Evolutionary conservation across 1,140 invertebrate species (phyloP).

Genomic region (Cydia amplana): DNA sequence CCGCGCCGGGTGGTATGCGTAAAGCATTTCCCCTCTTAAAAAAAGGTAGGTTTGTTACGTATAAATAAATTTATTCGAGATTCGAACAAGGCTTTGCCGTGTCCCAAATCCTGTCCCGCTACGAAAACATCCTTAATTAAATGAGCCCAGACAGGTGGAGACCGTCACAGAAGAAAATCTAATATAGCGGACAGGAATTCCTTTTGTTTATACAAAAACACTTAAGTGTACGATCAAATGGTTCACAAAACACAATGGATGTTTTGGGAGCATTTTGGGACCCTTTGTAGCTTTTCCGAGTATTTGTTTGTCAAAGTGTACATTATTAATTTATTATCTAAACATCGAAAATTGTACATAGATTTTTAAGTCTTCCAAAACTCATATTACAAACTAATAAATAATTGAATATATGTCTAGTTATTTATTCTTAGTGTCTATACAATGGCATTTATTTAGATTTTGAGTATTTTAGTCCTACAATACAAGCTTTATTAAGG

Average conservation of each 20-base stretch:
- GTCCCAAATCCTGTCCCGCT: conserved; percentile 31
- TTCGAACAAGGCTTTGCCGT: conserved; percentile 28
- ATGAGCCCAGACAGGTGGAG: conserved; percentile 42
- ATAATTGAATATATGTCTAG: no score
- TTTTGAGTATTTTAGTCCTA: no score
- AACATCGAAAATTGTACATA: no score
- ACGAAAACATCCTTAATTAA: conserved; percentile 44
- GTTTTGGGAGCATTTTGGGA: background rate
- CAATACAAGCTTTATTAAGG: no score
- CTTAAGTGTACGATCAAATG: conserved; percentile 45
- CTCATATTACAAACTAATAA: no score
- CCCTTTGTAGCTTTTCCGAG: background rate
- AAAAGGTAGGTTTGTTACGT: background rate
- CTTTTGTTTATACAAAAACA: conserved; percentile 47
- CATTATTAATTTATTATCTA: background rate
- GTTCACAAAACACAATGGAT: conserved; percentile 22
- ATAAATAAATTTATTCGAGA: conserved; percentile 37
- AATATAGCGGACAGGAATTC: conserved; percentile 39
- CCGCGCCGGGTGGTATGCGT: no score
- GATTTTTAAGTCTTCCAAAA: no score
- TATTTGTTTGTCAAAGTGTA: background rate
- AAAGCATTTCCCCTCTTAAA: no score
- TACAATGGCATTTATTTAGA: no score
- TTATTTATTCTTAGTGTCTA: no score
- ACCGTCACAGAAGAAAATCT: conserved; percentile 37